A percentile compares a stretch with the other conserved stretches of the same genome.
Conservation (phyloP, 2,113 vertebrate genomes). For the Numida meleagris region DNA sequence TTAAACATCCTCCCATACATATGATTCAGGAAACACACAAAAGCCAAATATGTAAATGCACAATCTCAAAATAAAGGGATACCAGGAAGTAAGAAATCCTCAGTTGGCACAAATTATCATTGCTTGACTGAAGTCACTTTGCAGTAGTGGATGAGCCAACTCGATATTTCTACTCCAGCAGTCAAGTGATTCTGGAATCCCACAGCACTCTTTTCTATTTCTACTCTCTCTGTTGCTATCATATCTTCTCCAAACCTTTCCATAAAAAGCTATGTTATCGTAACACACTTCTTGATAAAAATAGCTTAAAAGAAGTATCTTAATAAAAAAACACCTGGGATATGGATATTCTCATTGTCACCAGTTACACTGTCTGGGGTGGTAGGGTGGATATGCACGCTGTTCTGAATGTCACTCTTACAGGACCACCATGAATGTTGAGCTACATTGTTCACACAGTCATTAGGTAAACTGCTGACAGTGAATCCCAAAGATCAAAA, state of each 20-base stretch:
- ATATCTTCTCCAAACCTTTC: background rate
- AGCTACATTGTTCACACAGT: background rate
- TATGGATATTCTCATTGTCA: background rate
- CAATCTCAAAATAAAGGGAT: background rate
- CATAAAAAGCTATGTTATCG: background rate
- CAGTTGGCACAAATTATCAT: background rate
- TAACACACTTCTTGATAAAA: background rate
- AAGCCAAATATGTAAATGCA: constrained; percentile 7
- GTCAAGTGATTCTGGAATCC: background rate
- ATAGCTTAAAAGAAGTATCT: background rate
- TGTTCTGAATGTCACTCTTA: background rate
- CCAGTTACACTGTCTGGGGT: background rate
- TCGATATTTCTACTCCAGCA: background rate
- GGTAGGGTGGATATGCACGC: background rate
- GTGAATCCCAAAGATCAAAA: constrained; percentile 55
- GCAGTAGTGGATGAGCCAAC: background rate
- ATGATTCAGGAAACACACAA: background rate
- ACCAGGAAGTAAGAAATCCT: background rate
- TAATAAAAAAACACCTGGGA: background rate
- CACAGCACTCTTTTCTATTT: background rate
- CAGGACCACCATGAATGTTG: background rate
- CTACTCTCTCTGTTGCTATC: background rate
- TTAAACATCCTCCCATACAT: background rate
- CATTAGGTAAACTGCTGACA: constrained; percentile 32
- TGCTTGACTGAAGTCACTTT: background rate